These are phyloP conservation scores for Danio jaintianensis DNA, from an alignment of 2,797 vertebrate species.

Conservation along the genomic window DNA sequence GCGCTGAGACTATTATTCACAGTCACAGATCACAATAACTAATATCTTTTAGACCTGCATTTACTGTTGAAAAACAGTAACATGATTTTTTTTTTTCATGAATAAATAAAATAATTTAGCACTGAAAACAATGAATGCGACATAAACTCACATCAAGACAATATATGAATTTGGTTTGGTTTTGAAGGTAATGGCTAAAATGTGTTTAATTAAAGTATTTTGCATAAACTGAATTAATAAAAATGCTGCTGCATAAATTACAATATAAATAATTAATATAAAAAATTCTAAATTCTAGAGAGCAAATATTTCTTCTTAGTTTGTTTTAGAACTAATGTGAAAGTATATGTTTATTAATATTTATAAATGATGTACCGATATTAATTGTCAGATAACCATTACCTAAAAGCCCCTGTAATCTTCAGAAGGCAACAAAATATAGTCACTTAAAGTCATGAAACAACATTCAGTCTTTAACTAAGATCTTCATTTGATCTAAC, in stretches of 20 bases:
- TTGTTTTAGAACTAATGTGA: background rate
- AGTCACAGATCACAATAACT: too few species aligned
- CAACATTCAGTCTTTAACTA: background rate
- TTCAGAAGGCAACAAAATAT: background rate
- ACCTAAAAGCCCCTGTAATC: background rate
- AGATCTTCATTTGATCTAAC: background rate
- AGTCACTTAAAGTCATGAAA: background rate
- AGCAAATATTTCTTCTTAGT: background rate
- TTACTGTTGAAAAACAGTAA: too few species aligned
- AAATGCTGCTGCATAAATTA: background rate
- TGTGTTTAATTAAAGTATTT: background rate
- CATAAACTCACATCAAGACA: background rate
- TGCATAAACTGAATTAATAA: background rate
- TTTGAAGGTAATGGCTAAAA: background rate
- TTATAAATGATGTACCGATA: background rate
- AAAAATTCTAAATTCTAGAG: background rate
- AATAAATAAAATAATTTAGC: too few species aligned
- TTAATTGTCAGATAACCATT: background rate
- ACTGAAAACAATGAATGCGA: background rate
- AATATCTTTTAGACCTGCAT: too few species aligned
- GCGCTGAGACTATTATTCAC: too few species aligned
- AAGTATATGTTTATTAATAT: background rate
- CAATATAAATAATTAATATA: background rate
- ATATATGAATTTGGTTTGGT: background rate
- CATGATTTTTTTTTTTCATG: too few species aligned